Percentiles rank a stretch among this genome's conserved stretches.
Evolutionary conservation across 2,888 invertebrate genomes (phyloP).

Genomic region (Acheta domesticus): DNA sequence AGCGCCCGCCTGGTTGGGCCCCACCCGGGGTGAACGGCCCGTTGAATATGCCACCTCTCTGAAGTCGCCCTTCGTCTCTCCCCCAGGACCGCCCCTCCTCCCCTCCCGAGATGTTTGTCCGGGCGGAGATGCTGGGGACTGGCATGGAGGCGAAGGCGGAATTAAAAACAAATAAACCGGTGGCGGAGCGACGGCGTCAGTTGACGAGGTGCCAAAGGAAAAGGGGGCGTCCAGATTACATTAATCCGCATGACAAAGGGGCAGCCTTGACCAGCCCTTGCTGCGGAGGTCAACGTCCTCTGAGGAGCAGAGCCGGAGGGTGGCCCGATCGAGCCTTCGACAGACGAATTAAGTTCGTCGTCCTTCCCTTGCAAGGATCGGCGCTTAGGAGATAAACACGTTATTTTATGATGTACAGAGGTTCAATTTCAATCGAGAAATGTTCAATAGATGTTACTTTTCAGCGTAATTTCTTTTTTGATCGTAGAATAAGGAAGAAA

Average conservation of each 20-base stretch:
- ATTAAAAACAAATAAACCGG: conserved; percentile 7
- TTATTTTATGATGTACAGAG: no score
- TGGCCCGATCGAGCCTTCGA: no score
- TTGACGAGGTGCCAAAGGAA: neutral
- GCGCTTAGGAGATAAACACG: no score
- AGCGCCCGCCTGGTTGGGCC: no score
- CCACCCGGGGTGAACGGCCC: neutral
- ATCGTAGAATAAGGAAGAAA: no score
- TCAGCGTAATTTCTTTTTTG: no score
- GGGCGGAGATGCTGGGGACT: neutral
- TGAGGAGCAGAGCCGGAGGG: no score
- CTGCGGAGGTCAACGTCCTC: no score
- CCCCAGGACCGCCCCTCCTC: neutral
- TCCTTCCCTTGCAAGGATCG: no score
- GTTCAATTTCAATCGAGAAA: no score
- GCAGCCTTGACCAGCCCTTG: neutral
- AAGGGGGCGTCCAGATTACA: neutral
- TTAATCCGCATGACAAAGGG: neutral
- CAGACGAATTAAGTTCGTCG: no score
- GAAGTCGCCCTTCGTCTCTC: neutral
- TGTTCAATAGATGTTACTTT: no score
- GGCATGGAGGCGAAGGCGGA: neutral
- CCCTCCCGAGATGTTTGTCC: neutral
- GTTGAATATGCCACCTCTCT: neutral
- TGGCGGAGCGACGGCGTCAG: neutral